Base-by-base conservation (phyloP, 2,113 vertebrate genomes). In the Cygnus buccinator region DNA sequence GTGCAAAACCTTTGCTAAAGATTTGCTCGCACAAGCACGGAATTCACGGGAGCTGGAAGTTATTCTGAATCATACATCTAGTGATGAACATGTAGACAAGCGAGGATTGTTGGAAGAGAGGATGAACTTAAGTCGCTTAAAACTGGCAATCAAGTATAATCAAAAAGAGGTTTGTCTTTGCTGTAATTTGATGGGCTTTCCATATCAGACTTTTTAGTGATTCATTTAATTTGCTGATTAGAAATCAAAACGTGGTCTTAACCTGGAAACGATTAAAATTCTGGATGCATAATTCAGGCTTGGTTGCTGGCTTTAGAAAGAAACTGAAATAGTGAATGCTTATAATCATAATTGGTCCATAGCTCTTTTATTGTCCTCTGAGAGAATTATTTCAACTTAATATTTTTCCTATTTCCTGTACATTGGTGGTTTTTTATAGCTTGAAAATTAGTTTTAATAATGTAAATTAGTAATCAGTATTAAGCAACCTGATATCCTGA, bases 1-100 rank as follows among this genome's bases (percentile, higher is more conserved):
- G 89, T 99, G 99, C 91, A 99, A 99, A 98, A 99, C 99, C 97
- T 99, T 99, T 97, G 99, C 99, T 97, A 99, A 99, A 97, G 99
- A 99, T 96, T 98, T 99, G 93, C 98, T 99, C 95, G 99, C 99
- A 33, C 99, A 99, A 95, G 99, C 99, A n/a, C 98, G 99, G 67
- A 99, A 99, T 97, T 99, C 99, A 13, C 98, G 99, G 37, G 99
- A 99, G 95, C 98, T 99, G 52, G 99, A 99, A 96, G 99, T 99
- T 90, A 99, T 99, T 91, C 97, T 99, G 79, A 99, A 99, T 94
- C 99, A 99, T 94, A 99, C 99, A 8, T 99, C 98, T 89, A 99
- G 93, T 7, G 99, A 99, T 89, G 99, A 99, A 55, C 99, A 98
- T 3, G 91, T 99, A 43, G 98, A 99, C 97, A 99, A 99, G 97